Base-by-base conservation (phyloP, 2,888 invertebrate species). In the Lochmaea crataegi region DNA sequence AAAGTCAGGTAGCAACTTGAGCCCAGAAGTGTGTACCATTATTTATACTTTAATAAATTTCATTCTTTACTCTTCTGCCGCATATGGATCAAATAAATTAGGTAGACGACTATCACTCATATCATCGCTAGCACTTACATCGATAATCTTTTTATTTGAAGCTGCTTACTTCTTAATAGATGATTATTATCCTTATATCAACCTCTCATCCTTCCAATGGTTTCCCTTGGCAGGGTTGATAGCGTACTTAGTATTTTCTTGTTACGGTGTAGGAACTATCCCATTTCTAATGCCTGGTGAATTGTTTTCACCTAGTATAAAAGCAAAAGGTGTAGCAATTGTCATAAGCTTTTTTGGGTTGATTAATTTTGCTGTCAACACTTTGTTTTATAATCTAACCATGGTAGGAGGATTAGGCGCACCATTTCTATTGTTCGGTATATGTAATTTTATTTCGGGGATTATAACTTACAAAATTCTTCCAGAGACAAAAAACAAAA, bases 251-350 rank as follows among this genome's bases (percentile, higher is more conserved):
- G 22, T 73, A 18, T 64, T 71, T 48, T 61, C 71, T 11, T 71
- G 71, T 5, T 65, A 71, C 10, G 83, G 83, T n/a, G 65, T 83
- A 14, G 82, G 82, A 10, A 75, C 82, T 7, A 79, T 83, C 5
- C 84, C 84, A 6, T 80, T 81, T 10, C 68, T 84, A n/a, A 80
- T 84, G 79, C 51, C 80, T 14, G 81, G 83, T 11, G 84, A 84
- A 75, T 65, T 84, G 32, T 84, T 84, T 73, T 81, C 83, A 6
- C 79, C 83, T 9, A 82, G 82, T 65, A 79, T 84, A n/a, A 84
- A 83, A 74, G 77, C 79, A 0, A 81, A 82, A 74, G 83, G 78
- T 1, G 42, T 82, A n/a, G 75, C 78, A 11, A 38, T 76, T 0
- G 65, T 68, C 18, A 65, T 58, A n/a, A 18, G 70, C n/a, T 41